phyloP scores from a whole-genome alignment of 2,888 invertebrate genomes.

The Hirtodrosophila cameraria region DNA sequence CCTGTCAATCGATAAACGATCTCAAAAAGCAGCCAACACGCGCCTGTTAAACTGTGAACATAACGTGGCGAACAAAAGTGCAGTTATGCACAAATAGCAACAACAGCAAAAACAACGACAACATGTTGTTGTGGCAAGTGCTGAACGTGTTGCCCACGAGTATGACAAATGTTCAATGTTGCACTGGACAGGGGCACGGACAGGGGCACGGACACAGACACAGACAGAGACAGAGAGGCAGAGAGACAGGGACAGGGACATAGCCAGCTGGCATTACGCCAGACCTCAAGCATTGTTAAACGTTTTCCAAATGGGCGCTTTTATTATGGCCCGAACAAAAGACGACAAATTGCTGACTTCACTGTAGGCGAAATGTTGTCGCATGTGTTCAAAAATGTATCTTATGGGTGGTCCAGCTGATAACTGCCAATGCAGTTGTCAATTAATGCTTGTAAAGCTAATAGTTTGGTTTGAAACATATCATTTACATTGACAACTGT shows the following conservation, averaged over 20 bases:
- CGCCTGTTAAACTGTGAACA: slow-evolving; percentile 45
- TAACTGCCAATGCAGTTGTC: slow-evolving; percentile 45
- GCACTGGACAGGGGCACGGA: slow-evolving; percentile 21
- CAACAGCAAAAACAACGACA: slow-evolving; percentile 20
- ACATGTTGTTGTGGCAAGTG: slow-evolving; percentile 49
- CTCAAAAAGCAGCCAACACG: slow-evolving; percentile 42
- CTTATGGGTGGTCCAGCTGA: slow-evolving; percentile 43
- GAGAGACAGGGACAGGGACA: background rate
- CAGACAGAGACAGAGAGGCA: background rate
- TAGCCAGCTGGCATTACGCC: slow-evolving; percentile 56
- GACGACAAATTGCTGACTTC: slow-evolving; percentile 33
- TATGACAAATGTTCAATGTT: slow-evolving; percentile 63
- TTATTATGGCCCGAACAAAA: slow-evolving; percentile 58
- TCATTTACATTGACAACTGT: no score
- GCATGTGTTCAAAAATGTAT: background rate
- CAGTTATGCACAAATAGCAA: slow-evolving; percentile 36
- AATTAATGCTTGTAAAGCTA: slow-evolving; percentile 1
- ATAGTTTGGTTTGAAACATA: no score
- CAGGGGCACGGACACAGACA: background rate
- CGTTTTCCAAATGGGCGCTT: slow-evolving; percentile 57
- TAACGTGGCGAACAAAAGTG: slow-evolving; percentile 43
- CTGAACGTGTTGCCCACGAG: slow-evolving; percentile 38
- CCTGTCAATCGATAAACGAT: slow-evolving; percentile 77
- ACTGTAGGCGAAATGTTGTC: slow-evolving; percentile 39
- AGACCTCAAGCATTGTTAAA: slow-evolving; percentile 57